These are phyloP conservation scores for Trachymyrmex cornetzi DNA, from an alignment of 1,140 invertebrate species.

Conservation along the genomic window DNA sequence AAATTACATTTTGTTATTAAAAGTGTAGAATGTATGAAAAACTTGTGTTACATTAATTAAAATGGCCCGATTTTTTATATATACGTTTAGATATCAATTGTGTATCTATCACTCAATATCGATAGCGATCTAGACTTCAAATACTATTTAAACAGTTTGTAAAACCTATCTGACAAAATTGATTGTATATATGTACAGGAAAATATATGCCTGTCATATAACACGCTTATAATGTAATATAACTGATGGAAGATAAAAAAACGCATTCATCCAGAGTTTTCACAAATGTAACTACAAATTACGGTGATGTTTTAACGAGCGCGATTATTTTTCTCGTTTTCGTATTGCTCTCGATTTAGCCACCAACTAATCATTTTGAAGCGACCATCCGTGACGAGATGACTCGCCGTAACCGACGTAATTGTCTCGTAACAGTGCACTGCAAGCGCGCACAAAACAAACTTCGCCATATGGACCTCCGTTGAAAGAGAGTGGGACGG, in stretches of 20 bases:
- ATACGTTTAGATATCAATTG: too few relatives aligned
- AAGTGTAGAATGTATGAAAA: too few relatives aligned
- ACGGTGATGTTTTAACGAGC: constrained; percentile 30
- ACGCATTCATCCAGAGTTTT: background rate
- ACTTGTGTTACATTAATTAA: too few relatives aligned
- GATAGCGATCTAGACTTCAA: too few relatives aligned
- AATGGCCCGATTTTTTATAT: too few relatives aligned
- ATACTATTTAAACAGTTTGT: too few relatives aligned
- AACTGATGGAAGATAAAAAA: background rate
- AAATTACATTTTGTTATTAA: too few relatives aligned
- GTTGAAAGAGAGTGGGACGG: constrained; percentile 36
- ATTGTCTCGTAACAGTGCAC: constrained; percentile 83
- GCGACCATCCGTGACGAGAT: constrained; percentile 71
- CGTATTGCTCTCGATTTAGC: constrained; percentile 49
- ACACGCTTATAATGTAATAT: background rate
- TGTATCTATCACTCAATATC: too few relatives aligned
- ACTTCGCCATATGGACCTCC: constrained; percentile 80
- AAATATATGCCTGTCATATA: background rate
- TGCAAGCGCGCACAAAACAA: constrained; percentile 74
- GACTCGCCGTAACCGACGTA: constrained; percentile 73
- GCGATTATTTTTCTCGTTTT: constrained; percentile 38
- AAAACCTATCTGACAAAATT: background rate
- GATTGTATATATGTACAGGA: background rate
- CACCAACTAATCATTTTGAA: constrained; percentile 65
- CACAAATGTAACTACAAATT: constrained; percentile 2